Percentiles rank a stretch among this genome's conserved stretches.
Evolutionary conservation across 2,797 vertebrate species (phyloP).

Genomic region (Oryzias dopingdopingensis): DNA sequence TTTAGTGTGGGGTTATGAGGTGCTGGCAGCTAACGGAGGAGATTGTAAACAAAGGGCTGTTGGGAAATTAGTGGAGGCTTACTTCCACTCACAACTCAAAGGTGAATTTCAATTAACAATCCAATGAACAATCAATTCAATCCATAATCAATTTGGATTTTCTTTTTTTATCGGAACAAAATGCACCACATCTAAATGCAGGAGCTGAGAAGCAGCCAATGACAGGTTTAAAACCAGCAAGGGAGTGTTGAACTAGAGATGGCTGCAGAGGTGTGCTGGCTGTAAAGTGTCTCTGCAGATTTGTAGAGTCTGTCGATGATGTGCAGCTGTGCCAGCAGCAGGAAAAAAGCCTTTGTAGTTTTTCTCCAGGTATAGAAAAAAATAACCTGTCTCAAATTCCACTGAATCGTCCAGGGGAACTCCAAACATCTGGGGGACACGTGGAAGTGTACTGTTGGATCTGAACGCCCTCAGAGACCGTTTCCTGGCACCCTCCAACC

Average conservation of each 20-base stretch:
- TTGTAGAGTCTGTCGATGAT: conserved; percentile 33
- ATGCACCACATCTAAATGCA: not conserved
- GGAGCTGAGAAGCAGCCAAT: not conserved
- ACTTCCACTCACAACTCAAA: too few relatives aligned
- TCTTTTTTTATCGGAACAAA: not conserved
- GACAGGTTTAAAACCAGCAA: conserved; percentile 24
- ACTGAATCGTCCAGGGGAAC: conserved; percentile 19
- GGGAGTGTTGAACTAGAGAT: conserved; percentile 9
- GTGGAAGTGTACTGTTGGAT: conserved; percentile 35
- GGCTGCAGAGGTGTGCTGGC: conserved; percentile 13
- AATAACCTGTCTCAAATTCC: conserved; percentile 48
- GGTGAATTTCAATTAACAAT: too few relatives aligned
- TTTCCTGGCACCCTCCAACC: not conserved
- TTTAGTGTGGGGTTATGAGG: too few relatives aligned
- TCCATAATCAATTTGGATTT: too few relatives aligned
- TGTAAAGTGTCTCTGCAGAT: conserved; percentile 37
- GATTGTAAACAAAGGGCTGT: too few relatives aligned
- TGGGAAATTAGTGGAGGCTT: too few relatives aligned
- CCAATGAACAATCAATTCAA: too few relatives aligned
- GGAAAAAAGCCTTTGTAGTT: conserved; percentile 48
- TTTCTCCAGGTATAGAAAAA: conserved; percentile 45
- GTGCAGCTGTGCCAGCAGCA: conserved; percentile 29
- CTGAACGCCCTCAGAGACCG: not conserved
- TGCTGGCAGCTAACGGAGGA: too few relatives aligned
- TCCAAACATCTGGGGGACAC: conserved; percentile 47